Base-by-base conservation (phyloP, 2,113 vertebrate genomes). In the Psettodes erumei region DNA sequence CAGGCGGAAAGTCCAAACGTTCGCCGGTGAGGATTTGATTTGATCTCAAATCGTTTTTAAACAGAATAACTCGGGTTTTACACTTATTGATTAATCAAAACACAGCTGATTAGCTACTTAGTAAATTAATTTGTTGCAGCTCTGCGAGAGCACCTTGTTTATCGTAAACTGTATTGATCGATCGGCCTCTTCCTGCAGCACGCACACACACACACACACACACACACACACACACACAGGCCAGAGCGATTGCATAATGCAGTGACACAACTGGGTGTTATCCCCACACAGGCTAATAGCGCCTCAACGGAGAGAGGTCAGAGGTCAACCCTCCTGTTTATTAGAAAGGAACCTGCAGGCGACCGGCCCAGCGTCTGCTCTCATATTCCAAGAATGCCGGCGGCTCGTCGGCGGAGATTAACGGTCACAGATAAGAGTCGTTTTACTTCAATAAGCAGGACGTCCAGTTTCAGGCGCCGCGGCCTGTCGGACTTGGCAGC, bases 191-290 rank as follows among this genome's bases (percentile, higher is more conserved):
- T n/a, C n/a, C n/a, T n/a, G n/a, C n/a, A n/a, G n/a, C n/a, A n/a
- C n/a, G n/a, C 37, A 18, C 13, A 51, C 19, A 13, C 47, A 50
- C 47, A 50, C 47, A 50, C 47, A 50, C 54, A 65, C 30, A 21
- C 43, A 65, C 30, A 8, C 63, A 53, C 53, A 56, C 48, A 61
- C 74, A 51, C 62, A 73, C 40, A 5, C 6, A 21, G 4, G 32
- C 60, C 19, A 42, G 16, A 75, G 16, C 11, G 42, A 65, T 77
- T 81, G 68, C 75, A 81, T 82, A 81, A 77, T 21, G 54, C 27
- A n/a, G 48, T 67, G 77, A 83, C 73, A 79, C 50, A 83, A 54
- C 56, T 50, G 83, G 45, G 71, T 69, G 64, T 79, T 64, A 66
- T 65, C 30, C 58, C 82, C 51, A 42, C 48, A 35, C 45, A 80